Base-by-base conservation (phyloP, 2,888 invertebrate genomes). In the Drosophila peninsularis region DNA sequence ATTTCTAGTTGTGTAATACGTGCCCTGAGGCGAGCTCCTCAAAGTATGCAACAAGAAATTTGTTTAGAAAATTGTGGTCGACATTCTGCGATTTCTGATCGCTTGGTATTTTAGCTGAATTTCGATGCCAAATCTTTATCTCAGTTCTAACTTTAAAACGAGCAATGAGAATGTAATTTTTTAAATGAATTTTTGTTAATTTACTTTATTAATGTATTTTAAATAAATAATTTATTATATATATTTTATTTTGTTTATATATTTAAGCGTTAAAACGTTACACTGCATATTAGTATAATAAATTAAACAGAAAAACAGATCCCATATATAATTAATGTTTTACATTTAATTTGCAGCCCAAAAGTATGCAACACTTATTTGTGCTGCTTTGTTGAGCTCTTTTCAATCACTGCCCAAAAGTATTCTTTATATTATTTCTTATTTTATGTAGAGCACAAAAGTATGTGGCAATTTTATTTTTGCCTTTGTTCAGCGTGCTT, bases 321-420 rank as follows among this genome's bases (percentile, higher is more conserved):
- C n/a, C n/a, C n/a, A n/a, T n/a, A n/a, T n/a, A n/a, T n/a, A n/a
- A n/a, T n/a, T n/a, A n/a, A n/a, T n/a, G n/a, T n/a, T n/a, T n/a
- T n/a, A n/a, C n/a, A n/a, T n/a, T n/a, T n/a, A n/a, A n/a, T n/a
- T 17, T 11, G 3, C 3, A 17, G 17, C 47, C 0, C 11, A 17
- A 17, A 45, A 30, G 47, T 47, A 47, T 30, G 47, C 47, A 17
- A 47, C 3, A 47, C 0, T n/a, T 45, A 1, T 6, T 30, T 11
- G 4, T 11, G 0, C 0, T n/a, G 4, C 9, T 11, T 27, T 5
- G 10, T 1, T n/a, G 6, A 14, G 19, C 1, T 10, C 4, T 14
- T 27, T 45, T 17, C 5, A 1, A 17, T 10, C 5, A 3, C 11
- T 13, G 17, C 30, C 47, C 30, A 30, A 30, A 47, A 30, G 30